These are phyloP conservation scores for Eurosta solidaginis DNA, from an alignment of 1,140 invertebrate genomes.

Conservation along the genomic window DNA sequence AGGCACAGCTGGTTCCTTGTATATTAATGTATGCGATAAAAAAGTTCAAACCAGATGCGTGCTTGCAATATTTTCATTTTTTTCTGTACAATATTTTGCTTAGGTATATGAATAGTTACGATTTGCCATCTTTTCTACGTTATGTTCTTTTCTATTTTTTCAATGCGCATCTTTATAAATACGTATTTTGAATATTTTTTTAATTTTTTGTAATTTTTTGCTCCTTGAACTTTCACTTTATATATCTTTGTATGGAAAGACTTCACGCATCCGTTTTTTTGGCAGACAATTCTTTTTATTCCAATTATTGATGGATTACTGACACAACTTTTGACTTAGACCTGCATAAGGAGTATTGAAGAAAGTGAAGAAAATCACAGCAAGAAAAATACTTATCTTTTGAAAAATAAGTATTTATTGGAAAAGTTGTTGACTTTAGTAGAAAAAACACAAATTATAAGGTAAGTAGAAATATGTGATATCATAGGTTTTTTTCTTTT, in stretches of 20 bases:
- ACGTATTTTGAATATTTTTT: no score
- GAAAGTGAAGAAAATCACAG: neutral
- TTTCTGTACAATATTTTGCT: neutral
- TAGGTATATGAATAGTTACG: neutral
- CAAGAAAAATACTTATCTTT: neutral
- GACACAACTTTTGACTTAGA: slow-evolving; percentile 4
- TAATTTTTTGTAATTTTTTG: no score
- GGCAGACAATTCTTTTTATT: neutral
- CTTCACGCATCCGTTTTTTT: neutral
- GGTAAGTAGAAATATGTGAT: no score
- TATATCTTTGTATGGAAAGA: neutral
- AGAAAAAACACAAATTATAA: neutral
- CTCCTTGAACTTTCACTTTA: neutral
- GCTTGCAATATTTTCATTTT: neutral
- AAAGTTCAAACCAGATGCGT: neutral
- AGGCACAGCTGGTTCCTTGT: neutral
- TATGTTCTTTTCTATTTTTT: neutral
- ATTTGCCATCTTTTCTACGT: neutral
- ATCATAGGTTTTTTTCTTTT: no score
- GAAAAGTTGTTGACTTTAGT: neutral
- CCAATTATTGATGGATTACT: slow-evolving; percentile 11
- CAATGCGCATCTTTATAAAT: neutral
- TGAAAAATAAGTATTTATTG: slow-evolving; percentile 24
- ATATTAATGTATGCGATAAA: neutral
- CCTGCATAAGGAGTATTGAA: neutral